A percentile compares a stretch with the other conserved stretches of the same genome.
phyloP scores from a whole-genome alignment of 2,888 invertebrate genomes.

The Epirrita christyi region DNA sequence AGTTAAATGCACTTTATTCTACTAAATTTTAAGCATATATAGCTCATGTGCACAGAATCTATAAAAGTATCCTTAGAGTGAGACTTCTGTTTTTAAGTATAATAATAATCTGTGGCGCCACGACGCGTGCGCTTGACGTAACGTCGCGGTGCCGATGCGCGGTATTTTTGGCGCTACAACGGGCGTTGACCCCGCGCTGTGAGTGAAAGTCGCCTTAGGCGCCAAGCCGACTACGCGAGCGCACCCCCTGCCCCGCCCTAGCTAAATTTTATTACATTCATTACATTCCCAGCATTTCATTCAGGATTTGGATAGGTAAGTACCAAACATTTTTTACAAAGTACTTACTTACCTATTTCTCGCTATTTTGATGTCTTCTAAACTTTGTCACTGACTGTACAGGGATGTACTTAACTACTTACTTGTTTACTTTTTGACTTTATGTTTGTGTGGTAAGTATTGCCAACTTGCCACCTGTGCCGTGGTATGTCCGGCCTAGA shows the following conservation, averaged over 20 bases:
- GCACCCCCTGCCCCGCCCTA: constrained; percentile 51
- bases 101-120: constrained; percentile 16
- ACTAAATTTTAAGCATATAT: too few species aligned
- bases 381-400: neutral
- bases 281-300: too few species aligned
- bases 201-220: constrained; percentile 76
- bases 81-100: constrained; percentile 1
- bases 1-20: too few species aligned
- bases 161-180: constrained; percentile 68
- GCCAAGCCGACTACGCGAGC: constrained; percentile 67
- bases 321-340: too few species aligned
- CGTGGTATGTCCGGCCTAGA: too few species aligned
- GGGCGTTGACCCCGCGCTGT: constrained; percentile 58
- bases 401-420: neutral
- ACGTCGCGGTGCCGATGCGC: constrained; percentile 41
- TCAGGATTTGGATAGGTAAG: too few species aligned
- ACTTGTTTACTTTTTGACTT: too few species aligned
- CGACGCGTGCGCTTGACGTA: constrained; percentile 33
- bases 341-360: too few species aligned
- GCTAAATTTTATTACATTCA: constrained; percentile 15
- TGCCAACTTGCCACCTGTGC: too few species aligned
- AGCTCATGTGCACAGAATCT: too few species aligned
- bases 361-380: too few species aligned
- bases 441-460: neutral
- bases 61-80: neutral